phyloP scores from a whole-genome alignment of 2,888 invertebrate species.

The Melanophora roralis region DNA sequence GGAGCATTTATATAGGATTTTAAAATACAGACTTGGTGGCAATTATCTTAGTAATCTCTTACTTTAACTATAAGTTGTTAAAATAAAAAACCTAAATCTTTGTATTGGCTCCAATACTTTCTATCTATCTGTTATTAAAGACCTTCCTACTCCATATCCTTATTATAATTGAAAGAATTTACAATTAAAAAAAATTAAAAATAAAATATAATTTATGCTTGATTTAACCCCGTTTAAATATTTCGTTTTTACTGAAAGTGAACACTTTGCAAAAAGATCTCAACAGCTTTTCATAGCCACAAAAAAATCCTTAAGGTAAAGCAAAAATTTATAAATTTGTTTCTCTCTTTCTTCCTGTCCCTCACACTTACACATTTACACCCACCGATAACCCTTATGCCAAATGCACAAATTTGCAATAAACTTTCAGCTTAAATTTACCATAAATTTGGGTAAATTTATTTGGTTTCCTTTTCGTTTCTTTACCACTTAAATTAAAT shows the following conservation, averaged over 20 bases:
- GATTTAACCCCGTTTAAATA: neutral
- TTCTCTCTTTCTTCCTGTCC: neutral
- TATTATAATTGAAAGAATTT: no score
- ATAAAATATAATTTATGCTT: no score
- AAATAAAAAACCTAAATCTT: no score
- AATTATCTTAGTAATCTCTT: no score
- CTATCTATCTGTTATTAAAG: no score
- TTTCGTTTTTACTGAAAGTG: neutral
- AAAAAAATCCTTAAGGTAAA: neutral
- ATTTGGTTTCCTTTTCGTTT: neutral
- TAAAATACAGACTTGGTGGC: no score
- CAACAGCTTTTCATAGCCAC: neutral
- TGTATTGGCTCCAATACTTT: no score
- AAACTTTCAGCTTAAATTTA: neutral
- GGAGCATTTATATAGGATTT: no score
- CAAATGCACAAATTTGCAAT: neutral
- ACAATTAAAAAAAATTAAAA: neutral
- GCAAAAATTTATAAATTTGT: neutral
- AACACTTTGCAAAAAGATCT: conserved; percentile 5
- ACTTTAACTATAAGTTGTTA: no score
- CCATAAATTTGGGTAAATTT: conserved; percentile 36
- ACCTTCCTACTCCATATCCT: no score
- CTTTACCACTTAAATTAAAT: neutral
- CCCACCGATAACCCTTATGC: neutral
- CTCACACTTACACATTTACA: neutral